A percentile compares a stretch with the other conserved stretches of the same genome.
These are phyloP conservation scores for Leptopilina syphax DNA, from an alignment of 2,888 invertebrate species.

Conservation along the genomic window DNA sequence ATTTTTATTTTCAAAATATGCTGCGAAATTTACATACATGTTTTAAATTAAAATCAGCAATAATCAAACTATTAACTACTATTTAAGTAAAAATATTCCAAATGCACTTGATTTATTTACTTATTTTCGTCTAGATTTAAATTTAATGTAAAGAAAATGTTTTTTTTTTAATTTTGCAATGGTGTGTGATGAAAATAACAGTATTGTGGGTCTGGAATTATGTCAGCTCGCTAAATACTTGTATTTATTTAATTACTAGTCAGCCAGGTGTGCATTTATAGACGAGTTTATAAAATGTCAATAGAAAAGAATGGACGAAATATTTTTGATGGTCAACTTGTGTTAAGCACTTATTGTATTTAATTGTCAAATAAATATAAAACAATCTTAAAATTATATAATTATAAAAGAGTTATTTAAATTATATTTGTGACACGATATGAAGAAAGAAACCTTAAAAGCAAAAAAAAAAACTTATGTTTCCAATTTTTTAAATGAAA, in stretches of 20 bases:
- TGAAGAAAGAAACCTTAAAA: too few relatives aligned
- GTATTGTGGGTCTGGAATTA: conserved; percentile 30
- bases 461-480: too few relatives aligned
- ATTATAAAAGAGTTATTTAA: neutral
- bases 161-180: too few relatives aligned
- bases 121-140: too few relatives aligned
- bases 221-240: conserved; percentile 31
- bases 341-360: conserved; percentile 27
- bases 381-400: neutral
- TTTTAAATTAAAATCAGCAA: too few relatives aligned
- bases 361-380: conserved; percentile 15
- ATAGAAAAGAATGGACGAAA: neutral
- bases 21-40: too few relatives aligned
- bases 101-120: too few relatives aligned
- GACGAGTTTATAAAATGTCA: neutral
- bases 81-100: too few relatives aligned
- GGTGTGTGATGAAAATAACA: conserved; percentile 18
- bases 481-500: too few relatives aligned
- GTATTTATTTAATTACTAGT: conserved; percentile 52
- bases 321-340: neutral
- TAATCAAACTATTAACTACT: too few relatives aligned
- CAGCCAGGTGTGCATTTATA: conserved; percentile 56
- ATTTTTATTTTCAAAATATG: too few relatives aligned
- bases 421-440: neutral
- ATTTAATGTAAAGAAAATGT: too few relatives aligned